Conservation (phyloP, 2,113 vertebrate genomes). For the Osmerus mordax region DNA sequence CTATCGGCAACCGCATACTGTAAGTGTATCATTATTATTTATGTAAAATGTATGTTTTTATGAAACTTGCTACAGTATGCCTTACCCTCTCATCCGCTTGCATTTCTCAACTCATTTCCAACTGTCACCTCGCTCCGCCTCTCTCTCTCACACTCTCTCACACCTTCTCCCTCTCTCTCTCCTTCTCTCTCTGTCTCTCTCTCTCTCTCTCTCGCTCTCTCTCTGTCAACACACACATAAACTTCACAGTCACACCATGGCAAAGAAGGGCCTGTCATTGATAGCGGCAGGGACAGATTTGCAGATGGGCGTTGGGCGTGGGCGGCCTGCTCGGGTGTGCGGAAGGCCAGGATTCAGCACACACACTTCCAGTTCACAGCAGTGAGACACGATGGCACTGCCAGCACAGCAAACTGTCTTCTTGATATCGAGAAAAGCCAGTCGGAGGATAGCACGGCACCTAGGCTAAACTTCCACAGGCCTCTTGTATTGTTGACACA, state of each 20-base stretch:
- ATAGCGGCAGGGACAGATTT: slow-evolving; percentile 47
- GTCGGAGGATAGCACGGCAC: slow-evolving; percentile 3
- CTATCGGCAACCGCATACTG: no score
- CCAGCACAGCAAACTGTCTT: slow-evolving; percentile 22
- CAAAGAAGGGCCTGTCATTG: slow-evolving; percentile 9
- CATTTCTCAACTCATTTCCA: no score
- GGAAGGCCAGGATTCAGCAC: slow-evolving; percentile 37
- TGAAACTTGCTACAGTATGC: no score
- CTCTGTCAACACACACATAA: neutral
- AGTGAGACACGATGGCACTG: slow-evolving; percentile 26
- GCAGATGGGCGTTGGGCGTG: slow-evolving; percentile 41
- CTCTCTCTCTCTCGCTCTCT: no score
- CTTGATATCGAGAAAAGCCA: slow-evolving; percentile 19
- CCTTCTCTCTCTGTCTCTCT: no score
- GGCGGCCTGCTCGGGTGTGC: slow-evolving; percentile 35
- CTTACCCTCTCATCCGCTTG: no score
- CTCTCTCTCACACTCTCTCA: no score
- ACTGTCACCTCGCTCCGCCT: no score
- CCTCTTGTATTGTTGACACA: neutral
- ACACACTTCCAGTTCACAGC: slow-evolving; percentile 18
- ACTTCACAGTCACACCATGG: neutral
- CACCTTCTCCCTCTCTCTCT: no score
- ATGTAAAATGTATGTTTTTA: no score
- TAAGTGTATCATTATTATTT: no score
- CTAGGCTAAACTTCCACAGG: neutral